phyloP scores from a whole-genome alignment of 2,888 invertebrate species.

The Drosophila paracracens region DNA sequence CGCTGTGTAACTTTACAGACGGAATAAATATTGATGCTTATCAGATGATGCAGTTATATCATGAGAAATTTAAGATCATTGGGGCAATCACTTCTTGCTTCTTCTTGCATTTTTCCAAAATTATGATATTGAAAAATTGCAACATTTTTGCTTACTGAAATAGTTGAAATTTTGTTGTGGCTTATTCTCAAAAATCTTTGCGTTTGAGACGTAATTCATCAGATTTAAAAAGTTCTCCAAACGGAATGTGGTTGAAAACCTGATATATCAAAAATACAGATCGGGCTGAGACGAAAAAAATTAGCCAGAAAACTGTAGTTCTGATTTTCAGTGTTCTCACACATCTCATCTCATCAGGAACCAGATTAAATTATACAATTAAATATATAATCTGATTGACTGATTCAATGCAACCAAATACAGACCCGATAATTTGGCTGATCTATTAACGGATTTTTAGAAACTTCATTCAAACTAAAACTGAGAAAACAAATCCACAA shows the following conservation, averaged over 20 bases:
- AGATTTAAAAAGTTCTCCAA: not conserved
- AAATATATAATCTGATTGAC: not conserved
- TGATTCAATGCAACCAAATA: not conserved
- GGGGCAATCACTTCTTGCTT: not conserved
- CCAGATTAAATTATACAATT: not conserved
- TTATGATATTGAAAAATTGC: not conserved
- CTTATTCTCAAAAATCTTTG: not conserved
- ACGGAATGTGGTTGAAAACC: not conserved
- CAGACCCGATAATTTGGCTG: not conserved
- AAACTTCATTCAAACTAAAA: not conserved
- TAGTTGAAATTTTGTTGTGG: not conserved
- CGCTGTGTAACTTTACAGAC: not conserved
- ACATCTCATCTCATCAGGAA: not conserved
- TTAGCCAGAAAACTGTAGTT: not conserved
- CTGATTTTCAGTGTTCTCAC: not conserved
- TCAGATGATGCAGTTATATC: not conserved
- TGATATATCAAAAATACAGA: not conserved
- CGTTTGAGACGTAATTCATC: not conserved
- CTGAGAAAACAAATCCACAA: too few relatives aligned
- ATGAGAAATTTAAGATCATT: not conserved
- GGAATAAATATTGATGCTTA: not conserved
- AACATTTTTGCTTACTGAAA: not conserved
- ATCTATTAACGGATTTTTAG: not conserved
- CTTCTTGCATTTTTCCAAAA: not conserved
- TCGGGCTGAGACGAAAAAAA: not conserved